Percentiles rank a stretch among this genome's conserved stretches.
phyloP scores from a whole-genome alignment of 2,113 vertebrate species.

The Galeopterus variegatus region DNA sequence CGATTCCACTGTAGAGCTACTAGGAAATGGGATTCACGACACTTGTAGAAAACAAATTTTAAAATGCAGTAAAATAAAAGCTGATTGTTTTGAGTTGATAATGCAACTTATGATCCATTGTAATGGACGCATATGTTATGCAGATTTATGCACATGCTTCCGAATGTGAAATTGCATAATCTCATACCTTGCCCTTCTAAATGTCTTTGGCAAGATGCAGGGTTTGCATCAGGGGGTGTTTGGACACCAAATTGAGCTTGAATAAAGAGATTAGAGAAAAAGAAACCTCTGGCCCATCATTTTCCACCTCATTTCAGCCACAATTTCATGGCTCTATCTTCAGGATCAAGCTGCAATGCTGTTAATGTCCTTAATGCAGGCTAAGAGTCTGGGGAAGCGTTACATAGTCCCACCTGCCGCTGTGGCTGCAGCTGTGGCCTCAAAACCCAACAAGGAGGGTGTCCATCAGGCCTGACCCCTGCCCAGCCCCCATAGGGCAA shows the following conservation, averaged over 20 bases:
- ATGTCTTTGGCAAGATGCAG: not conserved
- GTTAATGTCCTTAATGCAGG: not conserved
- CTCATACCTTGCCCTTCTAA: not conserved
- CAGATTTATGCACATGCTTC: not conserved
- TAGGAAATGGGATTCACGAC: not conserved
- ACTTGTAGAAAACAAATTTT: not conserved
- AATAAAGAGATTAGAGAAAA: constrained; percentile 18
- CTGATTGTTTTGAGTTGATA: not conserved
- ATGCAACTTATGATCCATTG: not conserved
- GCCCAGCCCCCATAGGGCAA: not conserved
- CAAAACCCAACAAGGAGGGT: rapidly evolving
- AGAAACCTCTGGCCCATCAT: not conserved
- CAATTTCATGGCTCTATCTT: not conserved
- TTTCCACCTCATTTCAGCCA: not conserved
- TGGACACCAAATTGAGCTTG: not conserved
- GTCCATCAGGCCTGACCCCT: not conserved
- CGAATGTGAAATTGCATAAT: not conserved
- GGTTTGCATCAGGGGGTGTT: not conserved
- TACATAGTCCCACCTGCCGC: not conserved
- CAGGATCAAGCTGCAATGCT: not conserved
- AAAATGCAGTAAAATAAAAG: not conserved
- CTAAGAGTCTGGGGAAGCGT: not conserved
- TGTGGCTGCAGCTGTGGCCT: not conserved
- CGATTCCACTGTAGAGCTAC: too few species aligned
- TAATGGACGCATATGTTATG: not conserved